Evolutionary conservation across 2,888 invertebrate genomes (phyloP).

Genomic region (Saturnia japonica): DNA sequence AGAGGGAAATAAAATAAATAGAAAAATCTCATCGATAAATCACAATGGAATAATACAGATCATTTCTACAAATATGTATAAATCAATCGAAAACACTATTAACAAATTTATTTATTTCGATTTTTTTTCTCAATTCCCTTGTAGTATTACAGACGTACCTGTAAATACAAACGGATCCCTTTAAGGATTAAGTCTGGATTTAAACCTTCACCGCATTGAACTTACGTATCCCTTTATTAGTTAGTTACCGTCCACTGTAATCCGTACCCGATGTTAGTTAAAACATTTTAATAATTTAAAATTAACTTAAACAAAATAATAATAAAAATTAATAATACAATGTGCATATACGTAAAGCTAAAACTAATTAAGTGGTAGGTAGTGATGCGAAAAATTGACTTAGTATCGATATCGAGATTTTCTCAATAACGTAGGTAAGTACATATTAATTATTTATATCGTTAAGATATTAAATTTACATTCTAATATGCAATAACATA

Average conservation of each 20-base stretch:
- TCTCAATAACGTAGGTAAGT: background rate
- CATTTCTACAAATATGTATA: conserved; percentile 32
- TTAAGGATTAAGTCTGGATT: conserved; percentile 16
- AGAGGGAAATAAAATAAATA: conserved; percentile 53
- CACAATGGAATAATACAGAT: conserved; percentile 52
- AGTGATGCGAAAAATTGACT: conserved; percentile 16
- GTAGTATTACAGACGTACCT: conserved; percentile 73
- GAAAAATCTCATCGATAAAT: conserved; percentile 57
- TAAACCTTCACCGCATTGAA: conserved; percentile 18
- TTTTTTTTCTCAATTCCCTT: conserved; percentile 45
- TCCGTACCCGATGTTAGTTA: conserved; percentile 26
- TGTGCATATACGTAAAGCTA: conserved; percentile 32
- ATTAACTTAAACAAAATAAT: conserved; percentile 17
- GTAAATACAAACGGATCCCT: conserved; percentile 63
- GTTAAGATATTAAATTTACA: conserved; percentile 1
- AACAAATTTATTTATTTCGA: conserved; percentile 59
- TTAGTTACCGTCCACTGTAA: conserved; percentile 30
- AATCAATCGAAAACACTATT: conserved; percentile 27
- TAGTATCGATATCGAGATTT: background rate
- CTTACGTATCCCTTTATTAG: conserved; percentile 27
- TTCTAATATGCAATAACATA: background rate
- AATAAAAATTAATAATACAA: conserved; percentile 36
- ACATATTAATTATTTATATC: background rate
- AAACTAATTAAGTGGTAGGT: background rate
- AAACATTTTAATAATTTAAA: conserved; percentile 19